Percentiles rank a stretch among this genome's conserved stretches.
These are phyloP conservation scores for Orchesellides sinensis DNA, from an alignment of 2,888 invertebrate genomes.

Conservation along the genomic window DNA sequence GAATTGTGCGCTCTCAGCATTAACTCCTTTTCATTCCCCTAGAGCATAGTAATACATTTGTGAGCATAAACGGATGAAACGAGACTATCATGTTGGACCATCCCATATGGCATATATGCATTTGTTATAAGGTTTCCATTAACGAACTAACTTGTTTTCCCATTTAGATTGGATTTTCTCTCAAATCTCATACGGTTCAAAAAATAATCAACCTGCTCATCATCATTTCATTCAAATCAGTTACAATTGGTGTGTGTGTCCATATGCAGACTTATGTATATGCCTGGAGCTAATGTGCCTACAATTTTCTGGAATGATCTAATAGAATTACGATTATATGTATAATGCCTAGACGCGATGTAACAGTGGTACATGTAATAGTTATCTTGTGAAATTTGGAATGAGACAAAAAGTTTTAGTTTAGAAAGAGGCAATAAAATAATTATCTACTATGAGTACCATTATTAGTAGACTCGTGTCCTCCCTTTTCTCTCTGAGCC, in stretches of 20 bases:
- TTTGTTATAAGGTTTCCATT: too few relatives aligned
- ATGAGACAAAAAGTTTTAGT: conserved; percentile 56
- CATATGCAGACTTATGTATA: too few relatives aligned
- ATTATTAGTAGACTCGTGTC: conserved; percentile 49
- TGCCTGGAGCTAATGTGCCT: too few relatives aligned
- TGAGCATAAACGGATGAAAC: too few relatives aligned
- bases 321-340: not conserved
- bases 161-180: conserved; percentile 49
- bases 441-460: conserved; percentile 60
- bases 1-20: conserved; percentile 65
- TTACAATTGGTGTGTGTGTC: too few relatives aligned
- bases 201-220: conserved; percentile 47
- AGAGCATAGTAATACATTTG: not conserved
- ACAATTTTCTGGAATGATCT: not conserved
- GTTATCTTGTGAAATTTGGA: too few relatives aligned
- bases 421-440: conserved; percentile 53
- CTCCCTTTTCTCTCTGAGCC: conserved; percentile 36
- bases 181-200: conserved; percentile 22
- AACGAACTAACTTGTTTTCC: conserved; percentile 48
- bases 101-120: too few relatives aligned
- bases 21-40: conserved; percentile 32
- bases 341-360: too few relatives aligned
- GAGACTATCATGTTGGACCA: too few relatives aligned
- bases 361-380: too few relatives aligned
- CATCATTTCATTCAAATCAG: conserved; percentile 47